Evolutionary conservation across 2,113 vertebrate species (phyloP), one percentile per base, ranked within the genome.

Genomic region (Edolisoma coerulescens): DNA sequence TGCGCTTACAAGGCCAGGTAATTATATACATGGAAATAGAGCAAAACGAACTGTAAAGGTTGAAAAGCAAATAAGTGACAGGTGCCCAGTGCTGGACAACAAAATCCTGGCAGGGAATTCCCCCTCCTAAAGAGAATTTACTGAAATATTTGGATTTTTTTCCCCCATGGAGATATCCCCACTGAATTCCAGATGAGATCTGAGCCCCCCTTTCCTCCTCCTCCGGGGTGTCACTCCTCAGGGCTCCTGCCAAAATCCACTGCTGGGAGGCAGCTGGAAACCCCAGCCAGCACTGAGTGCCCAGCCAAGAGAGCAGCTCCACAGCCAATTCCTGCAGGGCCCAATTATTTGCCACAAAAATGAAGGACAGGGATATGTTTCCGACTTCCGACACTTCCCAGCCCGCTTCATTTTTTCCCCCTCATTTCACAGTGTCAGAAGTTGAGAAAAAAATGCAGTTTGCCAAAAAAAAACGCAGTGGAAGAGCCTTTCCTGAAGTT

Each of bases 271-370:
- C 61, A 61, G 69, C 80, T 75, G 17, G 30, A 71, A 69, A 89
- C 50, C 56, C 11, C 76, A 70, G 65, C 61, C 94, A 95, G 92
- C 9, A 5, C 8, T 22, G 63, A 60, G 44, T 7, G 2, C 23
- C 53, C 37, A 60, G 90, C 82, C 44, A 56, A 60, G 44, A 63
- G 60, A 97, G 68, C 92, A 84, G 33, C 75, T 16, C 30, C 60
- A n/a, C 45, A 59, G 61, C 50, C 92, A 96, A 74, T 74, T 92
- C 96, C 97, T 96, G 92, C 60, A 81, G 96, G 97, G 97, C 64
- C 87, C 94, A 97, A 98, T 98, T 98, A 98, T 76, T 78, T 89
- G 57, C 80, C 93, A 91, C 84, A 67, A 39, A 94, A 94, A 26
- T 86, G 92, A 96, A 96, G 83, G 84, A 89, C 76, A 35, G 71